Evolutionary conservation across 1,140 invertebrate genomes (phyloP), one percentile per base, ranked within the genome.

Genomic region (Drosophila arawakana): DNA sequence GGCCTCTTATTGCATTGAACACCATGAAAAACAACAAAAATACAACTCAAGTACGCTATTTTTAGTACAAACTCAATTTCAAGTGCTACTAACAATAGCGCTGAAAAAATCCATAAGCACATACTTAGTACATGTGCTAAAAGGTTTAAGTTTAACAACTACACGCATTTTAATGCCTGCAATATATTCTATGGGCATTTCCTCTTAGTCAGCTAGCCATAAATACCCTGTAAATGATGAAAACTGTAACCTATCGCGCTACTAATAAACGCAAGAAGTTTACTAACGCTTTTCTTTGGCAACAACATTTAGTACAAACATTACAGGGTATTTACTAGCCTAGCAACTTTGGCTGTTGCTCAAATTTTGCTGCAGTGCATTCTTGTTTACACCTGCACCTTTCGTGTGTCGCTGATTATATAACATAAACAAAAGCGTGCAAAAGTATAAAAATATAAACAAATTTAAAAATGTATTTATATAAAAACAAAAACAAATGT

Each of bases 1-100:
- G 9, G 49, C 47, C 71, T 52, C 71, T 73, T 73, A 60, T 68
- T 65, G 65, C 67, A 73, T 73, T 67, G 1, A 67, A 63, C 63
- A 52, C 69, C 25, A 30, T 30, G 4, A 73, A 73, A 52, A 72
- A 72, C 54, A 58, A 66, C 43, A 65, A 61, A 46, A 10, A 41
- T 39, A 10, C 10, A 52, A 35, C 3, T 57, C 18, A 57, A 57
- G 54, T 41, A 35, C 47, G 46, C 49, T 73, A 73, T 68, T 68
- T 73, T 68, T 69, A 73, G 61, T 18, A 5, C 52, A 50, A 63
- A 69, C 49, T 73, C 47, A 68, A 55, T 13, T 39, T 68, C 39
- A 68, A 73, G 55, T 60, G 57, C 47, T 68, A 41, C 7, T 25
- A 41, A 58, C 43, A 30, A 58, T 37, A n/a, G 13, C 21, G 21